Evolutionary conservation across 2,888 invertebrate species (phyloP).

Genomic region (Perithous albicinctus): DNA sequence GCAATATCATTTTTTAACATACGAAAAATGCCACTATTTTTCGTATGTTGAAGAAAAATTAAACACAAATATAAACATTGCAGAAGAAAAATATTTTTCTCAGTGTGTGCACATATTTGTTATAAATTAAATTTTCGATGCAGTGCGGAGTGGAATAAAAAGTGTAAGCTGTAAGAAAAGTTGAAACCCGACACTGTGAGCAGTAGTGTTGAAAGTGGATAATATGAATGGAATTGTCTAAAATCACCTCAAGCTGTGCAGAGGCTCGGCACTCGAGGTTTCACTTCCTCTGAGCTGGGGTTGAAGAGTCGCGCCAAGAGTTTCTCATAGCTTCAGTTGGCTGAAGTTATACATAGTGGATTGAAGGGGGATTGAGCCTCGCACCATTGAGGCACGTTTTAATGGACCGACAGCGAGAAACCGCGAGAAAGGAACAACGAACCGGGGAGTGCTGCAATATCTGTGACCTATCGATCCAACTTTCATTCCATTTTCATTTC

Average conservation of each 20-base stretch:
- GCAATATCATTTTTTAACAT: too few relatives aligned
- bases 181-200: constrained; percentile 17
- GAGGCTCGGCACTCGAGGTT: constrained; percentile 18
- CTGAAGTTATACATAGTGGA: background rate
- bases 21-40: too few relatives aligned
- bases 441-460: constrained; percentile 27
- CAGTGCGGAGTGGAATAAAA: background rate
- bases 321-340: constrained; percentile 1
- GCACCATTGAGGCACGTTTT: constrained; percentile 24
- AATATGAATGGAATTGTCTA: constrained; percentile 54
- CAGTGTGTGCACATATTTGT: too few relatives aligned
- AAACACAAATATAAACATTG: too few relatives aligned
- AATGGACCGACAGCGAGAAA: constrained; percentile 48
- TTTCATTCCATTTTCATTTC: constrained; percentile 40
- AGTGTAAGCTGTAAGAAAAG: background rate
- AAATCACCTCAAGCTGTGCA: constrained; percentile 21
- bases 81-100: too few relatives aligned
- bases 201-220: constrained; percentile 9
- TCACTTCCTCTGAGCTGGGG: constrained; percentile 12
- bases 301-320: constrained; percentile 19
- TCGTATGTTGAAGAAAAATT: too few relatives aligned
- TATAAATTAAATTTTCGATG: background rate
- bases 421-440: constrained; percentile 47
- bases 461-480: constrained; percentile 47
- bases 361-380: background rate